Evolutionary conservation across 2,797 vertebrate genomes (phyloP), one percentile per base, ranked within the genome.

Genomic region (Melanotaenia parkinsoni): DNA sequence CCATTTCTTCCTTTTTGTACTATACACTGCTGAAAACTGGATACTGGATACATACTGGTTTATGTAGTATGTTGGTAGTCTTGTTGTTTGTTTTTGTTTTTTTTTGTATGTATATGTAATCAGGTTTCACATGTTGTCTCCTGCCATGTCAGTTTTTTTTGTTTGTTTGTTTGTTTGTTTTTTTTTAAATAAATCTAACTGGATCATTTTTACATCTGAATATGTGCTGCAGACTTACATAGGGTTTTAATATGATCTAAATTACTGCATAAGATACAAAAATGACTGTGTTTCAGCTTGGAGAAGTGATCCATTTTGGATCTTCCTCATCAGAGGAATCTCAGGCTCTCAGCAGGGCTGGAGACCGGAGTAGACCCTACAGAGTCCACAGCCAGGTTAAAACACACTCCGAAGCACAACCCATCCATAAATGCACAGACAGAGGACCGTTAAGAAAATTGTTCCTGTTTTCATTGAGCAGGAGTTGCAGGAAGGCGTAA

Each of bases 271-370:
- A 59, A 28, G 18, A 37, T 37, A 37, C 30, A 37, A 35, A n/a
- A 12, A 64, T 33, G 33, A 43, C 40, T 43, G 18, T 43, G 40
- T 91, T 90, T 53, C 86, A 99, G 97, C 95, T 99, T 2, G 96
- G 97, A 76, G 96, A 97, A 64, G 53, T 98, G 85, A 96, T 99
- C 83, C 94, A 91, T 12, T 89, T 94, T 51, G 95, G 90, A 64
- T 89, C 90, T 7, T 94, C 95, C 5, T 87, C 95, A 18, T 93
- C 95, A 51, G 95, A 93, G 4, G 86, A 93, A 0, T 87, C 96
- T 72, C 95, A 96, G 74, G 88, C 93, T 64, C 91, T 95, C 14
- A 91, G 88, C 76, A 86, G 85, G 65, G 26, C 84, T 8, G 86
- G 64, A 62, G 88, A 91, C 3, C 82, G 63, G 79, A 85, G 76